A percentile compares a stretch with the other conserved stretches of the same genome.
Evolutionary conservation across 2,797 vertebrate genomes (phyloP).

Genomic region (Malurus leucopterus): DNA sequence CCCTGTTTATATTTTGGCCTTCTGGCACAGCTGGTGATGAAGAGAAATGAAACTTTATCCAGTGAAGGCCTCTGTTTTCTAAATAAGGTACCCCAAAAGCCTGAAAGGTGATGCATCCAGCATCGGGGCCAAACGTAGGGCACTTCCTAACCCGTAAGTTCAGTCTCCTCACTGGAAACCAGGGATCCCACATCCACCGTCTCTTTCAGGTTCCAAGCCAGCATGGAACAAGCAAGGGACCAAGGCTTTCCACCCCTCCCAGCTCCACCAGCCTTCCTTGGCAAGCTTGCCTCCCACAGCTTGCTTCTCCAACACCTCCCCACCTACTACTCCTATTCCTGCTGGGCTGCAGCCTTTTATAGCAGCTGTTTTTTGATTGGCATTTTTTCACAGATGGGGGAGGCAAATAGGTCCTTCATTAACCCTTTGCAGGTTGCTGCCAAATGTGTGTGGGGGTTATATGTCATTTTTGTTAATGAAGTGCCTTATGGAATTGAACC

Average conservation of each 20-base stretch:
- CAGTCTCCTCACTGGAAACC: neutral
- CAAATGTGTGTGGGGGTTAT: slow-evolving; percentile 14
- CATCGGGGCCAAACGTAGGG: fast-evolving
- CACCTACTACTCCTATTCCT: slow-evolving; percentile 41
- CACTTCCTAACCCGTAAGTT: neutral
- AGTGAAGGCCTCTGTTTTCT: neutral
- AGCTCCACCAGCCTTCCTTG: slow-evolving; percentile 12
- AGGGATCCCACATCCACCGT: neutral
- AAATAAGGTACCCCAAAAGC: neutral
- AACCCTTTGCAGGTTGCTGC: slow-evolving; percentile 56
- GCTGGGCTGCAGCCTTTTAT: slow-evolving; percentile 59
- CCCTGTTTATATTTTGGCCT: neutral
- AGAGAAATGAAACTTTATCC: neutral
- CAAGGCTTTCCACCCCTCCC: neutral
- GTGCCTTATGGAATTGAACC: slow-evolving; percentile 42
- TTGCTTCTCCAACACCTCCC: slow-evolving; percentile 46
- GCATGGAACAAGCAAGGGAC: neutral
- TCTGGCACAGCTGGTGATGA: neutral
- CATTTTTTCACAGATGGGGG: slow-evolving; percentile 59
- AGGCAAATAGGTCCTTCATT: slow-evolving; percentile 59
- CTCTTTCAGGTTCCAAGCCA: neutral
- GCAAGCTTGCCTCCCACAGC: slow-evolving; percentile 35
- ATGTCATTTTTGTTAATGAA: slow-evolving; percentile 51
- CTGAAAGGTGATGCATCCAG: neutral
- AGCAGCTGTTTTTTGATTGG: slow-evolving; percentile 58